A percentile compares a stretch with the other conserved stretches of the same genome.
phyloP scores from a whole-genome alignment of 2,113 vertebrate species.

The Heptranchias perlo region DNA sequence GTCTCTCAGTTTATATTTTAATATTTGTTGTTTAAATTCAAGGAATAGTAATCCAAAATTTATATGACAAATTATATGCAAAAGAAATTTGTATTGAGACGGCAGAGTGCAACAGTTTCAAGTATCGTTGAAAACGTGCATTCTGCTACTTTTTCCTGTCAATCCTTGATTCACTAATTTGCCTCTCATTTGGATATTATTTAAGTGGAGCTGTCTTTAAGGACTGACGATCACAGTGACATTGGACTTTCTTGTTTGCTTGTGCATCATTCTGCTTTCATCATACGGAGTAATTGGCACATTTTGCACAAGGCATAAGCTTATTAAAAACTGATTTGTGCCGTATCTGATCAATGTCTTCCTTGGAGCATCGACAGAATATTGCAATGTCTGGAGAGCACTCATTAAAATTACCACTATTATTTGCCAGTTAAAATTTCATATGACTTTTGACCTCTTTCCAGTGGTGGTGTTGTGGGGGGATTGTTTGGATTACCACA shows the following conservation, averaged over 20 bases:
- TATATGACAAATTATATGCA: neutral
- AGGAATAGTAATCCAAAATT: too few species aligned
- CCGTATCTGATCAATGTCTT: neutral
- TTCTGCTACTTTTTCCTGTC: neutral
- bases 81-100: neutral
- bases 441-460: neutral
- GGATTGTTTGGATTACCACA: neutral
- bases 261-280: neutral
- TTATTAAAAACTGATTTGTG: neutral
- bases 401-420: neutral
- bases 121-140: neutral
- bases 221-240: neutral
- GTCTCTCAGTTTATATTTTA: neutral
- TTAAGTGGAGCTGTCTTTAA: neutral
- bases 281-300: neutral
- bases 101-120: neutral
- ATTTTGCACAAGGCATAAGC: neutral
- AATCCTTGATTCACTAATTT: neutral
- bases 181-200: neutral
- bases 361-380: neutral
- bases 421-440: neutral
- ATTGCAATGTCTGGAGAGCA: neutral
- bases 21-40: neutral
- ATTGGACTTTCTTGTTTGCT: neutral
- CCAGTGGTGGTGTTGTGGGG: neutral